These are phyloP conservation scores for Hydrophis major DNA, from an alignment of 2,797 vertebrate genomes.

Conservation along the genomic window DNA sequence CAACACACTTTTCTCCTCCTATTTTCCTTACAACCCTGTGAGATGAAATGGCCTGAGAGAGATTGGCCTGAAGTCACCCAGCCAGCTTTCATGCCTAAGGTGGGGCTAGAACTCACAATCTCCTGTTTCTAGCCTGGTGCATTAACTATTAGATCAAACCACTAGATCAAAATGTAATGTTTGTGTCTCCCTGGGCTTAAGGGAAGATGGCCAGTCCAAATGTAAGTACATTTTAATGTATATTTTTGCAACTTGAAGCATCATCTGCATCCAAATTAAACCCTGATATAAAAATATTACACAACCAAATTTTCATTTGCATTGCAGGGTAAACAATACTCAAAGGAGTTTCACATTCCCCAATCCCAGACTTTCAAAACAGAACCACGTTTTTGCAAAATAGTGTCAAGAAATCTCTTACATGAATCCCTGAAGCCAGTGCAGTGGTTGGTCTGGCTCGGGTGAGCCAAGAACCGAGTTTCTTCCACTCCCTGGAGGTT, in stretches of 20 bases:
- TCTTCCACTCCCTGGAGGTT: slow-evolving; percentile 74
- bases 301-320: background rate
- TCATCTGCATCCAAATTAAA: background rate
- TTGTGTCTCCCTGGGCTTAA: background rate
- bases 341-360: background rate
- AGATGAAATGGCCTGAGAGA: background rate
- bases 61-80: background rate
- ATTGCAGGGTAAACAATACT: background rate
- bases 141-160: background rate
- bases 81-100: background rate
- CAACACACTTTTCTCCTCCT: background rate
- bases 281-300: background rate
- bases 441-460: slow-evolving; percentile 73
- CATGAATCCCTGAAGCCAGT: slow-evolving; percentile 57
- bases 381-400: background rate
- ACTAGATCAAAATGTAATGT: background rate
- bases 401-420: background rate
- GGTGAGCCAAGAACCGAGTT: slow-evolving; percentile 80
- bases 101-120: background rate
- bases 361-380: background rate
- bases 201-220: background rate
- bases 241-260: background rate
- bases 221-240: background rate
- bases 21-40: background rate
- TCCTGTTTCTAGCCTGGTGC: background rate